phyloP scores from a whole-genome alignment of 1,140 invertebrate genomes.

The Popillia japonica region DNA sequence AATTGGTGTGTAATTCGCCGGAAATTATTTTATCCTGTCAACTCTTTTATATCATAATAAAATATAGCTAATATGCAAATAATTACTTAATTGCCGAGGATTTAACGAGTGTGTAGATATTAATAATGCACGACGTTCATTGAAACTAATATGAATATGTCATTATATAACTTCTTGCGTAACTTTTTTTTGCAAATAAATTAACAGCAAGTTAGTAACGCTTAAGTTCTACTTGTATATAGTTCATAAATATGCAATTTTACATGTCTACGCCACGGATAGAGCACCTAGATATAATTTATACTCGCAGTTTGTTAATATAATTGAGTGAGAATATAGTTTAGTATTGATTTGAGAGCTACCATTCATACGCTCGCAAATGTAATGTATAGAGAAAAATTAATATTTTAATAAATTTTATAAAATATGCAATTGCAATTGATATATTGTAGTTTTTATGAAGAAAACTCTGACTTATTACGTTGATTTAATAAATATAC shows the following conservation, averaged over 20 bases:
- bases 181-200: constrained; percentile 11
- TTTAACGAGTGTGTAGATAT: neutral
- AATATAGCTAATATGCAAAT: neutral
- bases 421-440: neutral
- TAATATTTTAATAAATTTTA: neutral
- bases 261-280: neutral
- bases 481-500: no score
- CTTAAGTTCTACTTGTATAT: neutral
- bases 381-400: no score
- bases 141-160: neutral
- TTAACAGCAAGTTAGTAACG: neutral
- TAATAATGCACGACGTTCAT: neutral
- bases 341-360: no score
- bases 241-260: neutral
- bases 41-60: neutral
- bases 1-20: neutral
- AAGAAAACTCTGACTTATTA: no score
- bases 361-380: no score
- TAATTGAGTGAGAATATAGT: neutral
- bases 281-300: neutral
- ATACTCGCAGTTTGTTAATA: neutral
- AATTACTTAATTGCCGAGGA: neutral
- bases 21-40: neutral
- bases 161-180: constrained; percentile 12
- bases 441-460: no score